These are phyloP conservation scores for Choristoneura fumiferana DNA, from an alignment of 1,140 invertebrate genomes.

Conservation along the genomic window DNA sequence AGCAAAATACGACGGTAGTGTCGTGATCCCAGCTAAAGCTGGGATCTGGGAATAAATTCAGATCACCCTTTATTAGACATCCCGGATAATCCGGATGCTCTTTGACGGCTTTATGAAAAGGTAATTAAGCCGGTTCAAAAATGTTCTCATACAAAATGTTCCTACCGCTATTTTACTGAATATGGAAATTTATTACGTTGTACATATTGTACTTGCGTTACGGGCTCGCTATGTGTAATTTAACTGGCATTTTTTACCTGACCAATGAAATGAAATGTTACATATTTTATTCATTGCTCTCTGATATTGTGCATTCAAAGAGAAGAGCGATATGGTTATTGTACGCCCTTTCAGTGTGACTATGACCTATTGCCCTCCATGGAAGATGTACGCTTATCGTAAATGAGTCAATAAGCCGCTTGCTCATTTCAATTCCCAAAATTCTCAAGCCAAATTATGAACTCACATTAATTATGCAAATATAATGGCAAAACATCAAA, in stretches of 20 bases:
- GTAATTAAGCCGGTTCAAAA: neutral
- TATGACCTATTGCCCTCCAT: constrained; percentile 11
- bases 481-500: no score
- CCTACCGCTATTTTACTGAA: neutral
- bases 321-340: neutral
- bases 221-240: neutral
- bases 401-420: neutral
- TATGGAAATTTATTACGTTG: neutral
- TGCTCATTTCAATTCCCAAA: no score
- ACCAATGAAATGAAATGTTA: neutral
- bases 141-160: constrained; percentile 9
- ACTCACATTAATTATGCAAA: no score
- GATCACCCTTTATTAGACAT: neutral
- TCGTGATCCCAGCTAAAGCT: neutral
- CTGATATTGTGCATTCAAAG: neutral
- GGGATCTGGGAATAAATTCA: no score
- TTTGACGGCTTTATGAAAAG: constrained; percentile 1
- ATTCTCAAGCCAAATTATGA: no score
- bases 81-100: neutral
- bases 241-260: neutral
- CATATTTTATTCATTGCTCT: neutral
- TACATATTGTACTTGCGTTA: neutral
- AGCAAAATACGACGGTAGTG: neutral
- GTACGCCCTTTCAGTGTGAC: neutral
- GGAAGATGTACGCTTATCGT: neutral